Evolutionary conservation across 2,888 invertebrate species (phyloP), one percentile per base, ranked within the genome.

Genomic region (Saturnia japonica): DNA sequence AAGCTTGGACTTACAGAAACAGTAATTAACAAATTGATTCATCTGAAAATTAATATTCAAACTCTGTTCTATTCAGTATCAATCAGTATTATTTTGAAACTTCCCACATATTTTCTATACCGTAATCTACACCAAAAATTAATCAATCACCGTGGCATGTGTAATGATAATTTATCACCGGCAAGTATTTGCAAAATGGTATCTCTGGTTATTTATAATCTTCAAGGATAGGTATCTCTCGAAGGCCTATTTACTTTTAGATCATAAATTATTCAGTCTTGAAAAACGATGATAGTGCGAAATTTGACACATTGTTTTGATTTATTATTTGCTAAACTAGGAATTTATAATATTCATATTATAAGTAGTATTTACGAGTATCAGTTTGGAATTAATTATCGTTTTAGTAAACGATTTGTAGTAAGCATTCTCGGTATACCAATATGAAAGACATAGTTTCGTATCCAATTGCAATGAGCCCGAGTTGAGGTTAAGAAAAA

Each of bases 151-250:
- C 78, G 75, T 80, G 80, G 82, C 80, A 80, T 81, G 83, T 79
- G 79, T 85, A 84, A 85, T 85, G 84, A 85, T 84, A 86, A 86
- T 86, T 85, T 86, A 86, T 86, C 84, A 85, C 85, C 80, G 79
- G 79, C 75, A 79, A 82, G 82, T 82, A 84, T 82, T 83, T 81
- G 77, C 78, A 78, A 80, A 81, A 84, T 82, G 80, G 62, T 62
- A 40, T 62, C 19, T 64, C 40, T 64, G 64, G 64, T 40, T 34
- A 34, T 34, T 47, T 54, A 19, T 28, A 62, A 62, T 28, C 34
- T 34, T 34, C 34, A 62, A 16, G n/a, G 62, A 11, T 54, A 54
- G 22, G 40, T 64, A 64, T 64, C 19, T 64, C 34, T n/a, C 19
- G 19, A 64, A 40, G 40, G 9, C 64, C 8, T 64, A 62, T 62